Conservation (phyloP, 2,888 invertebrate genomes). For the Cryptocephalus moraei region DNA sequence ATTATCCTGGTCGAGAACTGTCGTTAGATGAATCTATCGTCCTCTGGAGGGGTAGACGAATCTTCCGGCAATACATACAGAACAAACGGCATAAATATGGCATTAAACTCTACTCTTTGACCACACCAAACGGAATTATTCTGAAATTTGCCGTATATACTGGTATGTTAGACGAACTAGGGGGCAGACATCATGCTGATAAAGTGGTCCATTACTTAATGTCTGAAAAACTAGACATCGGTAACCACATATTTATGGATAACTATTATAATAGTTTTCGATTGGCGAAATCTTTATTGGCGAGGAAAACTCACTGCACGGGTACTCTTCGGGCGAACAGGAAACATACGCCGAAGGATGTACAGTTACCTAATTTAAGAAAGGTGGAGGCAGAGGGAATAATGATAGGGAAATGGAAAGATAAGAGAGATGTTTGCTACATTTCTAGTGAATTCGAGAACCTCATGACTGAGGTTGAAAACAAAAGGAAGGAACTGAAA, state of each 20-base stretch:
- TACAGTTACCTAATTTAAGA: constrained; percentile 3
- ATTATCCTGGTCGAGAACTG: constrained; percentile 15
- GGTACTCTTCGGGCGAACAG: constrained; percentile 24
- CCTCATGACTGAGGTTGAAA: constrained; percentile 6
- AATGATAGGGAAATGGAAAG: constrained; percentile 23
- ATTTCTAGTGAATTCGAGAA: constrained; percentile 20
- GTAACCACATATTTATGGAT: constrained; percentile 10
- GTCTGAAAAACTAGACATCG: constrained; percentile 7
- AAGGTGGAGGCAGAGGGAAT: constrained; percentile 13
- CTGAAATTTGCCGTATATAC: constrained; percentile 3
- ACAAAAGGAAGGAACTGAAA: neutral
- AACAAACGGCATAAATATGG: constrained; percentile 30
- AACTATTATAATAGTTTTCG: constrained; percentile 9
- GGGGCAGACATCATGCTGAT: constrained; percentile 7
- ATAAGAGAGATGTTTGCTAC: constrained; percentile 20
- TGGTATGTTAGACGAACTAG: neutral
- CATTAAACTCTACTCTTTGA: constrained; percentile 26
- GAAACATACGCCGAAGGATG: constrained; percentile 17
- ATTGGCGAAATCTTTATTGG: constrained; percentile 6
- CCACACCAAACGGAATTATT: constrained; percentile 25
- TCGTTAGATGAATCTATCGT: constrained; percentile 18
- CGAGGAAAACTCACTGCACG: constrained; percentile 14
- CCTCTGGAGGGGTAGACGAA: constrained; percentile 22
- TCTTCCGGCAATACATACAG: constrained; percentile 26
- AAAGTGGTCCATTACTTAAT: constrained; percentile 11